These are phyloP conservation scores for Eupleurogrammus muticus DNA, from an alignment of 2,797 vertebrate genomes.

Conservation along the genomic window DNA sequence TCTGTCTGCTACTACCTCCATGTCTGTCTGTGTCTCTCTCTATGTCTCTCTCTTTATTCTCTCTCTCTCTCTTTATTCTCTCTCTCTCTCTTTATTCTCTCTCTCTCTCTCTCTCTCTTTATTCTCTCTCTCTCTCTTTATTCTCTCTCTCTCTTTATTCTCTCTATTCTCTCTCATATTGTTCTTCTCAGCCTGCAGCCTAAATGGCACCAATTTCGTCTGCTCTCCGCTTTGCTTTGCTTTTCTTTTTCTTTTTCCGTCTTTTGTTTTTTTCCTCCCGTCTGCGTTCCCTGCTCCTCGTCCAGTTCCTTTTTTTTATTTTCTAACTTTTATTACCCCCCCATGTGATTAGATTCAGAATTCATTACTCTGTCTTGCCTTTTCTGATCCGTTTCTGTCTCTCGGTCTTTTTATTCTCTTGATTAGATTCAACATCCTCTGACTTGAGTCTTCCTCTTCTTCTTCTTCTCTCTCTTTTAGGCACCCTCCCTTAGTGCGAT, in stretches of 20 bases:
- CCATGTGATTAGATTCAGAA: constrained; percentile 71
- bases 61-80: too few species aligned
- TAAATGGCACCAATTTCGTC: constrained; percentile 80
- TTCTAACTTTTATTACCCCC: constrained; percentile 69
- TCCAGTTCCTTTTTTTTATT: too few species aligned
- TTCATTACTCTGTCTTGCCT: constrained; percentile 61
- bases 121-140: constrained; percentile 57
- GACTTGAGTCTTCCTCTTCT: constrained; percentile 35
- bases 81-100: constrained; percentile 34
- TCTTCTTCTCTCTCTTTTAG: constrained; percentile 71
- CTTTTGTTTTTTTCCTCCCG: constrained; percentile 33
- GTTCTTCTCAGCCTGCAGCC: constrained; percentile 77
- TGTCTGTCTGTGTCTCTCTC: too few species aligned
- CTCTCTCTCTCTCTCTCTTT: constrained; percentile 61
- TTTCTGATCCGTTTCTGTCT: constrained; percentile 56
- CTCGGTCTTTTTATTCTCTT: constrained; percentile 35
- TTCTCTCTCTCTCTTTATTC: constrained; percentile 26
- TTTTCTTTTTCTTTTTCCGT: constrained; percentile 40
- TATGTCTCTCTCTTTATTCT: too few species aligned
- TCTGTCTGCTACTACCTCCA: constrained; percentile 68
- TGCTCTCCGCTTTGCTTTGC: constrained; percentile 62
- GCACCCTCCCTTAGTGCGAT: constrained; percentile 81
- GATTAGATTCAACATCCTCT: constrained; percentile 54
- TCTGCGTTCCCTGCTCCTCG: constrained; percentile 41
- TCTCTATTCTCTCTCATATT: constrained; percentile 59